Evolutionary conservation across 2,113 vertebrate genomes (phyloP), one percentile per base, ranked within the genome.

Genomic region (Phyllopteryx taeniolatus): DNA sequence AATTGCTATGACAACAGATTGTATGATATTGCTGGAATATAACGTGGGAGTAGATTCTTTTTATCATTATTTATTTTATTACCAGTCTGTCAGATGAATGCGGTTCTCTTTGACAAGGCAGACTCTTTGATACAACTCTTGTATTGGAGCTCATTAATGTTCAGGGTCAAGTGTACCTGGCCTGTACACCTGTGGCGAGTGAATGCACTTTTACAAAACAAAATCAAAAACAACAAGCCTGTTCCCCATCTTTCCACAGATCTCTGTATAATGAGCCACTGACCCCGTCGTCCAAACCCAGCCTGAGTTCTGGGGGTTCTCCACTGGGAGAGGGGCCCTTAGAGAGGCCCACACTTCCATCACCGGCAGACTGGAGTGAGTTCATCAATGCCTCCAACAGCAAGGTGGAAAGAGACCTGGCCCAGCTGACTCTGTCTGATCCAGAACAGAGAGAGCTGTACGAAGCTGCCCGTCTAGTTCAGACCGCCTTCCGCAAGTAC

Each of bases 401-500:
- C 82, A 98, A 96, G 87, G 96, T 98, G 81, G 98, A 99, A 90
- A 95, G 94, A 59, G 97, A 99, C 83, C 93, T 99, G 87, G 96
- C 98, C 85, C 98, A 99, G 94, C 94, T 99, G 73, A 98, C 96
- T 71, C 93, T 99, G 84, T 98, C 97, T 14, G 98, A 99, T 76
- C 96, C 97, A 1, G 98, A 99, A 83, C 98, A 99, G 92, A 93
- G 96, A 88, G 98, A 99, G 81, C 95, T 99, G 79, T 99, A 99
- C 4, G 96, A 99, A 87, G 98, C 98, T 1, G 98, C 98, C 88
- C 95, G 95, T 80, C 95, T 99, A 47, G 96, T 99, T 90, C 98
- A 98, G 93, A 98, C 95, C 35, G 96, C 96, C 87, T 99, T 99
- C 95, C 95, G 95, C 90, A 99, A 97, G 89, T 99, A 98, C 83